Conservation (phyloP, 2,797 vertebrate species). For the Toxotes lorentzi region DNA sequence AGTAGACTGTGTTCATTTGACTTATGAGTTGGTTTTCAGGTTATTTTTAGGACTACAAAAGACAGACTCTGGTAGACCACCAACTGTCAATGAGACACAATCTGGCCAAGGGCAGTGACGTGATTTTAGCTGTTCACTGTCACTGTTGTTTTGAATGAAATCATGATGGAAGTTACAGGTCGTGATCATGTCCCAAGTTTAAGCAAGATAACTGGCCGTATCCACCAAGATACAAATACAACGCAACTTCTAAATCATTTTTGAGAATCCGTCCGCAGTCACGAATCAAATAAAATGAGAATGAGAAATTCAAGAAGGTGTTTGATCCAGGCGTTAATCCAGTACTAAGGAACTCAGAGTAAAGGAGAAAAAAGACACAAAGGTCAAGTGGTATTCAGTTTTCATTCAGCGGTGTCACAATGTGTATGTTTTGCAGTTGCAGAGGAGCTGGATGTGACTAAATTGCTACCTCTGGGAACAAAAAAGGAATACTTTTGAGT, state of each 20-base stretch:
- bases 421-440: too few species aligned
- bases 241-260: not conserved
- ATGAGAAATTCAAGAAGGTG: not conserved
- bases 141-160: constrained; percentile 5
- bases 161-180: not conserved
- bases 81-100: not conserved
- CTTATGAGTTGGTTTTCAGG: not conserved
- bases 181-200: not conserved
- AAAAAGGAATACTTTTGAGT: not conserved
- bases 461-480: not conserved
- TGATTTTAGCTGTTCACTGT: not conserved
- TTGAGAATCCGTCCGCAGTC: not conserved
- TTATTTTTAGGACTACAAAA: not conserved
- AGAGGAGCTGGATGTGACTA: not conserved
- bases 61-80: not conserved
- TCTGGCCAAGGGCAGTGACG: not conserved
- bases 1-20: constrained; percentile 2
- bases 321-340: not conserved
- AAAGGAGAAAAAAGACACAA: not conserved
- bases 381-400: constrained; percentile 25
- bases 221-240: not conserved
- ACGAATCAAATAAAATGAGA: not conserved
- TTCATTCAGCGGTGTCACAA: not conserved
- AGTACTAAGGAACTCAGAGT: not conserved
- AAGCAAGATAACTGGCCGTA: not conserved